Percentiles rank a stretch among this genome's conserved stretches.
Conservation (phyloP, 2,888 invertebrate genomes). For the Liodrosophila aerea region DNA sequence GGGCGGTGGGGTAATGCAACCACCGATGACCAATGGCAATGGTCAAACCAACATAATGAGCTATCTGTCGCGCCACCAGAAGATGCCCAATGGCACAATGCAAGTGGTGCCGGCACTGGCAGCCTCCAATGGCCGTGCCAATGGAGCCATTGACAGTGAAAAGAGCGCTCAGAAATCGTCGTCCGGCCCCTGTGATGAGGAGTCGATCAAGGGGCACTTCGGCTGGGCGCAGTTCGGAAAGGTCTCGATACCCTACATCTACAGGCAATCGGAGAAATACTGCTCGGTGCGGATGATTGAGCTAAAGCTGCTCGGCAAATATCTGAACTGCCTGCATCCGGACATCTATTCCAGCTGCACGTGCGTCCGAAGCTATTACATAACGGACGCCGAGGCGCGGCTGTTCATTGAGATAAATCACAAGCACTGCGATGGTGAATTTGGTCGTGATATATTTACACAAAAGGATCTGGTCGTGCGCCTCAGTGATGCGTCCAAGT, state of each 20-base stretch:
- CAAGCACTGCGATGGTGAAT: conserved; percentile 95
- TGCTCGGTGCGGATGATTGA: conserved; percentile 98
- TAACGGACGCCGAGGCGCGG: conserved; percentile 94
- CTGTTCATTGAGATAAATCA: conserved; percentile 95
- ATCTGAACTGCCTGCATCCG: conserved; percentile 93
- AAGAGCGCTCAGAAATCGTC: conserved; percentile 38
- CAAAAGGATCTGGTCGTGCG: conserved; percentile 95
- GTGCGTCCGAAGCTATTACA: conserved; percentile 95
- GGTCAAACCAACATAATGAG: conserved; percentile 85
- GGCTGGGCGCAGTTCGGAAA: conserved; percentile 95
- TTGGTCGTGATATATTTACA: conserved; percentile 93
- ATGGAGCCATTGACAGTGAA: conserved; percentile 78
- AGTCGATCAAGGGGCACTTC: conserved; percentile 91
- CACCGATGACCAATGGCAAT: conserved; percentile 71
- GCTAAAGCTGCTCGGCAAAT: conserved; percentile 93
- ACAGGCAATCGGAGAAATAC: conserved; percentile 91
- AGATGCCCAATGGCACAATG: conserved; percentile 74
- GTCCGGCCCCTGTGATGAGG: conserved; percentile 85
- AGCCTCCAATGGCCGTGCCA: conserved; percentile 53
- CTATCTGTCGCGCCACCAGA: conserved; percentile 84
- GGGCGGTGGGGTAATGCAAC: conserved; percentile 52
- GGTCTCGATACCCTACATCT: conserved; percentile 93
- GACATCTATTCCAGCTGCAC: conserved; percentile 95
- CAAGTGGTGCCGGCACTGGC: conserved; percentile 58
- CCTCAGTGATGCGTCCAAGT: conserved; percentile 93